Evolutionary conservation across 2,888 invertebrate genomes (phyloP), one percentile per base, ranked within the genome.

Genomic region (Boloria euphrosyne): DNA sequence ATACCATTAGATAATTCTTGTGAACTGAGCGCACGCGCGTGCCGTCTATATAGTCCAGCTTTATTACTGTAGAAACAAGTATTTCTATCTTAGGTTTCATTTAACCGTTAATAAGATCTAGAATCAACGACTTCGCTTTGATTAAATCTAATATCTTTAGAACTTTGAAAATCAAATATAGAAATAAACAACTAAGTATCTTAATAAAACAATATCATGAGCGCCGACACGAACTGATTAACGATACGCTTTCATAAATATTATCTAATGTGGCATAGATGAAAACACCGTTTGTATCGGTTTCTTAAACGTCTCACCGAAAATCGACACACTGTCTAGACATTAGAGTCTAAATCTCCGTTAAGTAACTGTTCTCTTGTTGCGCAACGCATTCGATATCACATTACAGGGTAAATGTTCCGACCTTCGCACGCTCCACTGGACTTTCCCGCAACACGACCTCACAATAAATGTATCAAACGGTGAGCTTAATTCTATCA

Each of bases 391-490:
- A 79, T 82, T 78, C 75, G 81, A 81, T 87, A 88, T 90, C 81
- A 79, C 77, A 79, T 86, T 85, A 83, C 84, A 75, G 83, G 79
- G 86, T 86, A 89, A 89, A 81, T 80, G 85, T 86, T 87, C 82
- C 85, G 84, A 85, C 85, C 87, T 88, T 85, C 80, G 79, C 82
- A 86, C 87, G 87, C 88, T 83, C 78, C 81, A 66, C 50, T 71
- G 68, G 71, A 72, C 69, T 72, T 71, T 72, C 71, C 73, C 76
- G 71, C 74, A 71, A 72, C 71, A 71, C 68, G 68, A 71, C 73
- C 69, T 72, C 70, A 69, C 69, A 74, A 73, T 67, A 63, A 70
- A 72, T 70, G 64, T 65, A 71, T 64, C 68, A 67, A 59, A 68
- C 59, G 57, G 52, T 67, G 59, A 71, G 59, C 69, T 69, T 66